Evolutionary conservation across 2,113 vertebrate genomes (phyloP).

Genomic region (Thamnaconus septentrionalis): DNA sequence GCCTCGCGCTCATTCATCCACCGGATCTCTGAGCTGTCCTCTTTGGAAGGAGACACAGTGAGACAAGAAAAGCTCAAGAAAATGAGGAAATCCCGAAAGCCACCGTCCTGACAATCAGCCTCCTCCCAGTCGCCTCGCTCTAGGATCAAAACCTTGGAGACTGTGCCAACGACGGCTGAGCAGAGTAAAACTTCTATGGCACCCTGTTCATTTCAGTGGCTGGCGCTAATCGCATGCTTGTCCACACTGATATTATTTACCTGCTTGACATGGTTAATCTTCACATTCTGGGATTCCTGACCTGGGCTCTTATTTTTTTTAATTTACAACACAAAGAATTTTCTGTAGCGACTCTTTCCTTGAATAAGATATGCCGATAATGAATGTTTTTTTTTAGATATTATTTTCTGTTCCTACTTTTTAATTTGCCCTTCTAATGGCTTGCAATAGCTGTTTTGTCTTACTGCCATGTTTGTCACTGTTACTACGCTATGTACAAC

Average conservation of each 20-base stretch:
- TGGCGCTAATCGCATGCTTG: constrained; percentile 54
- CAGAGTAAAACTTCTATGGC: constrained; percentile 21
- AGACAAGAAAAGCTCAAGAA: constrained; percentile 72
- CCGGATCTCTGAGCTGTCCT: constrained; percentile 72
- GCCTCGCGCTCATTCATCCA: constrained; percentile 67
- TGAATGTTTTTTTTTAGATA: background rate
- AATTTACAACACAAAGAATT: too few relatives aligned
- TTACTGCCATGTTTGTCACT: constrained; percentile 26
- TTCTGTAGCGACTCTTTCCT: background rate
- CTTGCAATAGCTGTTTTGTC: constrained; percentile 18
- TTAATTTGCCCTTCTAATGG: constrained; percentile 30
- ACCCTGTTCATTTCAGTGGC: constrained; percentile 51
- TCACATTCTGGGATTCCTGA: constrained; percentile 60
- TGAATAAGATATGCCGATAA: too few relatives aligned
- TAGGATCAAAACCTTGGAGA: constrained; percentile 39
- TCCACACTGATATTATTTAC: constrained; percentile 50
- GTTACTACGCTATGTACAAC: constrained; percentile 8
- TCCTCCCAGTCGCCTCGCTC: constrained; percentile 33
- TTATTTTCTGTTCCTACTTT: background rate
- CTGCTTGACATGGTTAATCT: constrained; percentile 50
- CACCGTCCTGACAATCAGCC: constrained; percentile 62
- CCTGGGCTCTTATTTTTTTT: constrained; percentile 5
- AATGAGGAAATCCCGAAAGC: constrained; percentile 59
- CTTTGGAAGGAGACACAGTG: constrained; percentile 66
- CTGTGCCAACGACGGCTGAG: constrained; percentile 55